A percentile compares a stretch with the other conserved stretches of the same genome.
Evolutionary conservation across 2,113 vertebrate genomes (phyloP).

Genomic region (Proterorhinus semilunaris): DNA sequence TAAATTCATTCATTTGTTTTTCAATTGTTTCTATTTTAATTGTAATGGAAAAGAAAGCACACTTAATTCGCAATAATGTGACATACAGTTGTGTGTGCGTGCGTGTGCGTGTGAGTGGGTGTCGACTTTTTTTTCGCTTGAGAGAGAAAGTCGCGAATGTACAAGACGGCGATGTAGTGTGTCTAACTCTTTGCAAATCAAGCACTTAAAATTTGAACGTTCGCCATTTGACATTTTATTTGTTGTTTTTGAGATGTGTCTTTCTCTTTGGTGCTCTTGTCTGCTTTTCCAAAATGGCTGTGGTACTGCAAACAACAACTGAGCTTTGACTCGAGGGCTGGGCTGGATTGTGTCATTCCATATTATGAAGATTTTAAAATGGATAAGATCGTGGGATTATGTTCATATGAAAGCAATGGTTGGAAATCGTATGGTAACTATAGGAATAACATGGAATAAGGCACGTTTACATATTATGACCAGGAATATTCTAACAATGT

Average conservation of each 20-base stretch:
- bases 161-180: background rate
- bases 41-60: constrained; percentile 78
- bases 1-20: constrained; percentile 66
- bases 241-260: constrained; percentile 6
- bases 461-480: too few species aligned
- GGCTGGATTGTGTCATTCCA: too few species aligned
- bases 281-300: constrained; percentile 8
- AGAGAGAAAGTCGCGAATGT: constrained; percentile 38
- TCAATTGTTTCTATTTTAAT: constrained; percentile 42
- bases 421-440: too few species aligned
- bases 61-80: constrained; percentile 84
- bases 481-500: too few species aligned
- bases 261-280: constrained; percentile 16
- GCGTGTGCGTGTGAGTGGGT: constrained; percentile 1
- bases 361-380: too few species aligned
- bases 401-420: too few species aligned
- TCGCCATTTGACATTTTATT: background rate
- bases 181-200: background rate
- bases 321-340: too few species aligned
- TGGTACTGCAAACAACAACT: too few species aligned
- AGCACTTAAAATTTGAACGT: background rate
- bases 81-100: constrained; percentile 45
- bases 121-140: constrained; percentile 21
- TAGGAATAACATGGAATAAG: too few species aligned
- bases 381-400: too few species aligned